Evolutionary conservation across 2,888 invertebrate species (phyloP).

Genomic region (Glaucopsyche alexis): DNA sequence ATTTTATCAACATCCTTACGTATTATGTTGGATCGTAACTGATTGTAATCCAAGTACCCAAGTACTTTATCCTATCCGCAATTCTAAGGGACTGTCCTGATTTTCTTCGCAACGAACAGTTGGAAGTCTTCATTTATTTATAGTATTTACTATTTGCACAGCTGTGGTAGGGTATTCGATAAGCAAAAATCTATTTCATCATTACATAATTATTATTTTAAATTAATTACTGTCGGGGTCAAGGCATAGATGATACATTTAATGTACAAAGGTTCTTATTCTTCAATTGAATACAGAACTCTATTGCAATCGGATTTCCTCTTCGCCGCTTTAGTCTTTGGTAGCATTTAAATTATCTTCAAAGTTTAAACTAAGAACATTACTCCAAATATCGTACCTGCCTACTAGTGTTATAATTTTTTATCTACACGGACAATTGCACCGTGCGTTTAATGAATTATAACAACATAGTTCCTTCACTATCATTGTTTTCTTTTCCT

Average conservation of each 20-base stretch:
- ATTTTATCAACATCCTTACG: conserved; percentile 4
- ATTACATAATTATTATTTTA: neutral
- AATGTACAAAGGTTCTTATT: no score
- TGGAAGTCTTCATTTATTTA: neutral
- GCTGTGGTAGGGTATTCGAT: neutral
- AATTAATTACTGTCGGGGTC: neutral
- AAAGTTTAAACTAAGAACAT: no score
- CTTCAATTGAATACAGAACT: no score
- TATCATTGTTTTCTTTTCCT: neutral
- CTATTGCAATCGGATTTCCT: no score
- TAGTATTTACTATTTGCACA: neutral
- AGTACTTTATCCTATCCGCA: neutral
- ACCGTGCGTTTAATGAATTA: neutral
- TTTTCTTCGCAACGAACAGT: neutral
- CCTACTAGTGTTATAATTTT: neutral
- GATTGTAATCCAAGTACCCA: neutral
- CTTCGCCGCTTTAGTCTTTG: no score
- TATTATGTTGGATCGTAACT: neutral
- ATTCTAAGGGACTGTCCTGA: neutral
- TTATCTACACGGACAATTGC: neutral
- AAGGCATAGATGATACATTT: neutral
- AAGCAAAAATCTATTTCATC: neutral
- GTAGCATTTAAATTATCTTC: no score
- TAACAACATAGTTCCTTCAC: neutral
- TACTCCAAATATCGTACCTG: no score